These are phyloP conservation scores for Australoheros facetus DNA, from an alignment of 2,797 vertebrate species.

Conservation along the genomic window DNA sequence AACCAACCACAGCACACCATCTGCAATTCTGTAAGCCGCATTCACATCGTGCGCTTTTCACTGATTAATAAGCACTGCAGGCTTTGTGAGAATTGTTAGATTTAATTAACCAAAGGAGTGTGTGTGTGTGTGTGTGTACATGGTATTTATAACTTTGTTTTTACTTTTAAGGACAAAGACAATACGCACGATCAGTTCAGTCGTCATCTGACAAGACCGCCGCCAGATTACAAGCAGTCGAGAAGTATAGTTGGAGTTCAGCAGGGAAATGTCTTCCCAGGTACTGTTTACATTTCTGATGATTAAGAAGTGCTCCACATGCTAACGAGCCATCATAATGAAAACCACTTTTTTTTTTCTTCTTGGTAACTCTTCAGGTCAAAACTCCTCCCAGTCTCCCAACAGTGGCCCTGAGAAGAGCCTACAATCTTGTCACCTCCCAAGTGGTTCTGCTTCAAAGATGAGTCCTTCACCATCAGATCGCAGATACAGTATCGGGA, in stretches of 20 bases:
- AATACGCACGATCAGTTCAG: conserved; percentile 89
- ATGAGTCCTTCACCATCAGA: conserved; percentile 82
- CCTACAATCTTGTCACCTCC: conserved; percentile 84
- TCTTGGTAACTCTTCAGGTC: conserved; percentile 63
- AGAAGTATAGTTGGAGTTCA: conserved; percentile 85
- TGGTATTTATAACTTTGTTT: not conserved
- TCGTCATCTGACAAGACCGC: conserved; percentile 92
- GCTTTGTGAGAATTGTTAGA: not conserved
- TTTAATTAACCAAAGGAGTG: not conserved
- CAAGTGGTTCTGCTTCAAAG: conserved; percentile 80
- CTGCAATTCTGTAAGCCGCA: conserved; percentile 81
- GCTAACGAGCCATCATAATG: not conserved
- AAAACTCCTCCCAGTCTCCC: conserved; percentile 83
- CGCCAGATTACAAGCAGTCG: conserved; percentile 95
- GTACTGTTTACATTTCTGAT: conserved; percentile 68
- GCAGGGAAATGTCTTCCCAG: conserved; percentile 84
- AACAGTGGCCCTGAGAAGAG: conserved; percentile 84
- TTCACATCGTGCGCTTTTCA: not conserved
- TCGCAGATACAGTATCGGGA: conserved; percentile 81
- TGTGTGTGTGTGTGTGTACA: not conserved
- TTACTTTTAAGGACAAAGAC: conserved; percentile 88
- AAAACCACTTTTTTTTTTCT: not conserved
- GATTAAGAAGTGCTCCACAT: not conserved
- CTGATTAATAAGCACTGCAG: not conserved
- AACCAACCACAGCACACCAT: conserved; percentile 86